These are phyloP conservation scores for Phainopepla nitens DNA, from an alignment of 2,113 vertebrate species.

Conservation along the genomic window DNA sequence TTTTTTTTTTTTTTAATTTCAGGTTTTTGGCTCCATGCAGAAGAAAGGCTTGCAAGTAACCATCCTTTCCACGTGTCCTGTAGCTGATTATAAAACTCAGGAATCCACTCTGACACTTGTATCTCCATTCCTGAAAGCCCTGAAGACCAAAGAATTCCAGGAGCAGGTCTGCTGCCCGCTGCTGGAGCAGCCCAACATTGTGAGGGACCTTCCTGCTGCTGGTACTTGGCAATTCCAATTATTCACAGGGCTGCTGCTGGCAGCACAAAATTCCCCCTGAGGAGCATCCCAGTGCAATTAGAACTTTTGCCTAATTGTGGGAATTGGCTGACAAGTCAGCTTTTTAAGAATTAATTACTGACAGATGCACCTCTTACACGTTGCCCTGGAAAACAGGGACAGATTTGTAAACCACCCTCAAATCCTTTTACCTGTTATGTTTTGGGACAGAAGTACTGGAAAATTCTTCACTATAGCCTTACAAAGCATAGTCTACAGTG, in stretches of 20 bases:
- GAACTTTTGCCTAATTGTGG: not conserved
- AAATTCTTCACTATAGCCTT: not conserved
- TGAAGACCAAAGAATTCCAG: conserved; percentile 78
- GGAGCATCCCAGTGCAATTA: not conserved
- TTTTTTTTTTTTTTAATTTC: not conserved
- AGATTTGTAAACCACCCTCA: not conserved
- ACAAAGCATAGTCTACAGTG: not conserved
- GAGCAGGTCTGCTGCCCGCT: conserved; percentile 69
- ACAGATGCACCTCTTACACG: not conserved
- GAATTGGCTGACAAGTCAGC: not conserved
- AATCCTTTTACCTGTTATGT: not conserved
- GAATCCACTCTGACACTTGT: conserved; percentile 76
- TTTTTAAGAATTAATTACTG: not conserved
- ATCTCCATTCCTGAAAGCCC: conserved; percentile 85
- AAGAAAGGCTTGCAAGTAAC: conserved; percentile 79
- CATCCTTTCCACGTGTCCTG: conserved; percentile 82
- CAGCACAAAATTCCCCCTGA: not conserved
- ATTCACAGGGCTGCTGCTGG: not conserved
- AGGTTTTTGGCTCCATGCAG: conserved; percentile 84
- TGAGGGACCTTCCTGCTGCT: conserved; percentile 87
- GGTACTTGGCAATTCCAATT: conserved; percentile 64
- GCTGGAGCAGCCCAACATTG: conserved; percentile 91
- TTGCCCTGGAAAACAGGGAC: not conserved
- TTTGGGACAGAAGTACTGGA: not conserved
- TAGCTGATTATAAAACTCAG: conserved; percentile 86